phyloP scores from a whole-genome alignment of 2,113 vertebrate species.

The Numenius arquata region DNA sequence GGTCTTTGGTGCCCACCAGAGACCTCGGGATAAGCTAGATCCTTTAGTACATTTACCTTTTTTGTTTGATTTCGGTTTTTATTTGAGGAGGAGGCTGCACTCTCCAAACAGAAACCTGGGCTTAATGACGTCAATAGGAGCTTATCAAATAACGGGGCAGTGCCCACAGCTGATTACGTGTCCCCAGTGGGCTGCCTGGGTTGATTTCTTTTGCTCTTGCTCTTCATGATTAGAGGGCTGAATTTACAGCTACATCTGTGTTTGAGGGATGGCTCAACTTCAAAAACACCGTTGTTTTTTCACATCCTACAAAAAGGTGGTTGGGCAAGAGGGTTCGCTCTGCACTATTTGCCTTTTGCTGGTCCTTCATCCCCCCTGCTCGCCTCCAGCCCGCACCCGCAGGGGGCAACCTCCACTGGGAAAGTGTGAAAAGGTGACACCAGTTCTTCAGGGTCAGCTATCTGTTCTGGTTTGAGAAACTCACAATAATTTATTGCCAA shows the following conservation, averaged over 20 bases:
- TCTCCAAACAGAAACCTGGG: neutral
- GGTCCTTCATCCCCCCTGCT: neutral
- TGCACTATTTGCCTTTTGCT: neutral
- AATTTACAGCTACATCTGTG: neutral
- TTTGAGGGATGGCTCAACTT: neutral
- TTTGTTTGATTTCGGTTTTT: neutral
- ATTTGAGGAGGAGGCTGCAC: neutral
- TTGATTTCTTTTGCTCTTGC: neutral
- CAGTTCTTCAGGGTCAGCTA: neutral
- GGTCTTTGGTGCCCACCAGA: neutral
- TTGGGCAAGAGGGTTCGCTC: fast-evolving
- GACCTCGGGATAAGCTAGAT: neutral
- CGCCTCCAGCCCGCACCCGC: fast-evolving
- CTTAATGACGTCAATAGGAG: neutral
- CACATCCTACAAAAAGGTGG: neutral
- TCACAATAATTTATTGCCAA: neutral
- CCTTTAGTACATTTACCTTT: neutral
- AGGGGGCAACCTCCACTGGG: neutral
- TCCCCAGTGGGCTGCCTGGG: neutral
- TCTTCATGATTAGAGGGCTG: neutral
- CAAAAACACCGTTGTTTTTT: neutral
- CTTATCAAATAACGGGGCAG: fast-evolving
- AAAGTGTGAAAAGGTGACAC: no score
- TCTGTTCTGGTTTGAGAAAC: neutral
- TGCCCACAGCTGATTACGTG: neutral